Evolutionary conservation across 1,140 invertebrate species (phyloP), one percentile per base, ranked within the genome.

Genomic region (Lepidotrigona ventralis): DNA sequence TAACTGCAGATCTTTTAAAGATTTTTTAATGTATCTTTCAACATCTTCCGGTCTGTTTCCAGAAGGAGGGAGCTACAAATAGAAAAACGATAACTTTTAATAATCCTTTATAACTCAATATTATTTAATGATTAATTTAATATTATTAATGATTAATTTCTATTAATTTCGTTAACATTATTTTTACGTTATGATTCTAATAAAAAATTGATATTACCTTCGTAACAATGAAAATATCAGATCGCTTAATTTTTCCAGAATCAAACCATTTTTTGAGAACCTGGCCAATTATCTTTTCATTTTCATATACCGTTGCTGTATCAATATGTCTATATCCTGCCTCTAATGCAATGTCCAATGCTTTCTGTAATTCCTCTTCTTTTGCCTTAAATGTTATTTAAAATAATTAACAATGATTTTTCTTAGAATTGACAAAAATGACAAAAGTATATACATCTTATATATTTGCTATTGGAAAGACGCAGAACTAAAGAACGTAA

Each of bases 311-410:
- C 2, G 94, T 90, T 0, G 96, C 96, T 0, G 96, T 95, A 89
- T 97, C 97, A 60, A 97, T 96, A 79, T 96, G 96, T 6, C 96
- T 94, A 89, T 97, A 97, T 4, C 96, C 97, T 66, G 93, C 93
- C 86, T 95, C 95, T 29, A 97, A 90, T 15, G 96, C 96, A 53
- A 88, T 83, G 3, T 95, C 92, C 0, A 97, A 68, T 19, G 96
- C 95, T 56, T 85, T 86, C 90, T 95, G 94, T 5, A 96, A 82
- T 77, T 95, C 95, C 11, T 93, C 90, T 17, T 95, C 94, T 29
- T 85, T 92, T 77, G 95, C 93, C 95, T 95, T 78, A 84, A 89
- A 77, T 54, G 33, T 84, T 46, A 73, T 26, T 46, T 46, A 46
- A 46, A 46, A 46, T 46, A 46, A 46, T 46, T 46, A 11, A 26